Evolutionary conservation across 2,888 invertebrate species (phyloP), one percentile per base, ranked within the genome.

Genomic region (Mythimna ferrago): DNA sequence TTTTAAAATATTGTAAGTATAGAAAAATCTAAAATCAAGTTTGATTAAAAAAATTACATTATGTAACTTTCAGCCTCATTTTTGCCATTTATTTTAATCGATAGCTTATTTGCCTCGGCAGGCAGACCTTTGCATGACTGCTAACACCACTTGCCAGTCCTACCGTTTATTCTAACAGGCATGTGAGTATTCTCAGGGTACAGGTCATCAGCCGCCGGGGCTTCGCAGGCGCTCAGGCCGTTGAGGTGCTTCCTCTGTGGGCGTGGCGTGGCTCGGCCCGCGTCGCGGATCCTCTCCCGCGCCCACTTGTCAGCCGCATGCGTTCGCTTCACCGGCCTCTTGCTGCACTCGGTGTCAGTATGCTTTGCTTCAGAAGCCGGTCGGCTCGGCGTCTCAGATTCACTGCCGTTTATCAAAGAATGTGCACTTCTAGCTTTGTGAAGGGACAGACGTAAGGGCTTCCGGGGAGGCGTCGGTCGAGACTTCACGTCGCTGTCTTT

Each of bases 381-480:
- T 66, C 93, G 85, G 73, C 93, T 92, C n/a, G 89, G 87, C 16
- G 91, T 87, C 87, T 97, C 97, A 19, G 94, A 90, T 80, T 95
- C 95, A 86, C 93, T 93, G 44, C 95, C 95, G 86, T 92, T 92
- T 63, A 93, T 86, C 32, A 98, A 97, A 0, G 98, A 98, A 89
- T 98, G 98, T 65, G 98, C 97, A 92, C 98, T 98, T 79, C 98
- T 97, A 0, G 98, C 98, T 86, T 98, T 97, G 90, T 98, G 98
- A 66, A 99, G 93, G 0, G 98, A 98, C 57, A 99, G 94, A 14
- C 98, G 96, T 65, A 98, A 92, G 0, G 98, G 99, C 90, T 99
- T 99, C 87, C 98, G 98, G 32, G 98, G 99, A 6, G 98, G 98
- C 19, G 98, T 97, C 0, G 98, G 98, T 70, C 98, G 96, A 4